Percentiles rank a stretch among this genome's conserved stretches.
Conservation (phyloP, 2,113 vertebrate genomes). For the Chauna torquata region DNA sequence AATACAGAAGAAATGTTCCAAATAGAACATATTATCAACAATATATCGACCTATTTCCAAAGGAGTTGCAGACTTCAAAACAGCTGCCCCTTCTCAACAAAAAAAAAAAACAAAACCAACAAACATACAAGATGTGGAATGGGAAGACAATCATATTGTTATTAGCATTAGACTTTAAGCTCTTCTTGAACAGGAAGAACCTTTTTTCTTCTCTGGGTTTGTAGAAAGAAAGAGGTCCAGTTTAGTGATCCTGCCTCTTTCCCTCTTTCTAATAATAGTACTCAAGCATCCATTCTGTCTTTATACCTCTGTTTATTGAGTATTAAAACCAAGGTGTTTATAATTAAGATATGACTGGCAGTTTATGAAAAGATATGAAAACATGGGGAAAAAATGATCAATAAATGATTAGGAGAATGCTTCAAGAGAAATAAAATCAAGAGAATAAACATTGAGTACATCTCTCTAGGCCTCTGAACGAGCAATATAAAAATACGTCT, state of each 20-base stretch:
- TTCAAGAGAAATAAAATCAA: slow-evolving; percentile 30
- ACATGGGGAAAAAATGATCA: rapidly evolving
- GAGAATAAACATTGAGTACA: background rate
- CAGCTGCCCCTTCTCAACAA: background rate
- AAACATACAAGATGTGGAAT: background rate
- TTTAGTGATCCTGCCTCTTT: background rate
- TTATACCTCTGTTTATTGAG: background rate
- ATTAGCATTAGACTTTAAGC: background rate
- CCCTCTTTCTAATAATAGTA: background rate
- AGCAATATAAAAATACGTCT: background rate
- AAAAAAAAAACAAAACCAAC: background rate
- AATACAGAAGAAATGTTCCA: background rate
- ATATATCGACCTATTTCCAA: background rate
- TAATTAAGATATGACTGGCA: background rate
- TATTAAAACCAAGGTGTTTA: background rate
- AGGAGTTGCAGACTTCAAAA: background rate
- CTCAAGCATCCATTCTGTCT: background rate
- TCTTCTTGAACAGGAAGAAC: background rate
- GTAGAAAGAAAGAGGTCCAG: background rate
- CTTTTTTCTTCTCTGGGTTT: background rate
- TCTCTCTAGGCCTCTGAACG: background rate
- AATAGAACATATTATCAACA: too few relatives aligned
- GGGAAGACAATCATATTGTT: background rate
- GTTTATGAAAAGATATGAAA: slow-evolving; percentile 5
- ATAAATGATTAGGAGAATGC: slow-evolving; percentile 25